Evolutionary conservation across 2,113 vertebrate genomes (phyloP), one percentile per base, ranked within the genome.

Genomic region (Oncorhynchus clarkii): DNA sequence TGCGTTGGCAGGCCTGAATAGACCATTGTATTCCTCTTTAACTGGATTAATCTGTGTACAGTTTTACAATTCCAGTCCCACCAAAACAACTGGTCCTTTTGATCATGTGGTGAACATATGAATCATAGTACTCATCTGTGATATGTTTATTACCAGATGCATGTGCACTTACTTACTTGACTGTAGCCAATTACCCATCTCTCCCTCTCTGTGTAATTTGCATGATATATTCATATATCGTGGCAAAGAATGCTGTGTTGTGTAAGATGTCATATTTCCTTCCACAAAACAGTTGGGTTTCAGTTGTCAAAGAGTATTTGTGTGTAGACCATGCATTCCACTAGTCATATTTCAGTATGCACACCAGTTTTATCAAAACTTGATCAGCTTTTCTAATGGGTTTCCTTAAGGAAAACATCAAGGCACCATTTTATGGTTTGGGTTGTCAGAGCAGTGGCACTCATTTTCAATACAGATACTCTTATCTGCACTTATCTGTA

Each of bases 221-320:
- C 77, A 82, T 81, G 73, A 70, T 24, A 82, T 78, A 77, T 74
- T 60, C 85, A 84, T 88, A 77, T n/a, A 80, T 81, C 79, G 79
- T 31, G 13, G 82, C 67, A 16, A 31, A 71, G 67, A 79, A 27
- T 68, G 45, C 75, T 71, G 66, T 24, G 67, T 85, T 82, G 62
- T 68, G 18, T 72, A 80, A 76, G 59, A 27, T 79, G n/a, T 69
- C 72, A 14, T 51, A 71, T 51, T 77, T 11, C 22, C 70, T 78
- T 77, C 68, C 29, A 34, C 39, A 14, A 79, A 49, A 73, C 59
- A 51, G n/a, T 70, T 14, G 22, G 54, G 62, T 76, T 73, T 29
- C 59, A 81, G 80, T 78, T 78, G 76, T 73, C 67, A 34, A 14
- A 22, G 67, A 80, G 62, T 16, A 18, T 80, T 78, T 77, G 18